Evolutionary conservation across 2,888 invertebrate genomes (phyloP), one percentile per base, ranked within the genome.

Genomic region (Tanypteryx hageni): DNA sequence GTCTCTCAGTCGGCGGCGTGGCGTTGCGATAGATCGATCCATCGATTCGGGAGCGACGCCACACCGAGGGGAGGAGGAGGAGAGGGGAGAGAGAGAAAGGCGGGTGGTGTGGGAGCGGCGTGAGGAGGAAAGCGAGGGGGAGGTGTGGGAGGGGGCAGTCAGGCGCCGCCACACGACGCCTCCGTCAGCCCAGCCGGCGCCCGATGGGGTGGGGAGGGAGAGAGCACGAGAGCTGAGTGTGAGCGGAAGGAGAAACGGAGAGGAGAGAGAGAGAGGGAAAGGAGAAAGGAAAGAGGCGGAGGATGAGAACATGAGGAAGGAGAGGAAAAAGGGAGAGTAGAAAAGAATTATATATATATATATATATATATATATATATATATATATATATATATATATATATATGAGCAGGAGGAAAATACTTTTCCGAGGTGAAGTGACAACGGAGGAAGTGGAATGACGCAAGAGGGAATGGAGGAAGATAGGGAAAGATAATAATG

Each of bases 151-250:
- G 86, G 86, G 86, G 86, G 86, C 86, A 86, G 86, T 86, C 86
- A 86, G 86, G 86, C 86, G 86, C 86, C 86, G 86, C 61, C 86
- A 61, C 86, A 86, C 86, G 86, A 86, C 86, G 89, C 89, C 89
- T 89, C 89, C 31, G 89, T 89, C 89, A 89, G 89, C 89, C 89
- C 89, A 89, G 89, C 89, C 89, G 89, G 89, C 89, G 89, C 89
- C 89, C 89, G 14, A 44, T 44, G 83, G 44, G 18, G 8, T 13
- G 27, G 86, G 86, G 22, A 13, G 82, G 31, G 82, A n/a, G n/a
- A n/a, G n/a, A n/a, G 59, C 27, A 22, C 61, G 86, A 85, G 86
- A 85, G 57, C 10, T 18, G 58, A 85, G 86, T 64, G 18, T 59
- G 86, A 31, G 85, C n/a, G 57, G 59, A 22, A 3, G 58, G 10